Evolutionary conservation across 2,113 vertebrate genomes (phyloP).

Genomic region (Phasianus colchicus): DNA sequence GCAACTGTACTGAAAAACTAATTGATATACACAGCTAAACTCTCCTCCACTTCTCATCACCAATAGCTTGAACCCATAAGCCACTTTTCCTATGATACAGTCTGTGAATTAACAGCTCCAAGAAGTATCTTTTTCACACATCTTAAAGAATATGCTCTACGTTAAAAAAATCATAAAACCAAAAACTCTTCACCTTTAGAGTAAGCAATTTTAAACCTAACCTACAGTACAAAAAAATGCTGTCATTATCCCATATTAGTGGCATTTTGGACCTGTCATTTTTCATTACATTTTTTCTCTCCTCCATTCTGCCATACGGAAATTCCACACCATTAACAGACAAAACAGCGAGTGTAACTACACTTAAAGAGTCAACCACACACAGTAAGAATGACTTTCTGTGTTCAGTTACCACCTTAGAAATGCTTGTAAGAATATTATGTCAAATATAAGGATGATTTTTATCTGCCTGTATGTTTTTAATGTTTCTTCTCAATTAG

Average conservation of each 20-base stretch:
- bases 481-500: background rate
- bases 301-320: background rate
- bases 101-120: background rate
- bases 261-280: background rate
- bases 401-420: background rate
- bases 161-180: background rate
- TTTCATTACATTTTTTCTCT: background rate
- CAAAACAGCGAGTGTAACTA: background rate
- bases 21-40: background rate
- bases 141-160: background rate
- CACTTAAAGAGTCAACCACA: background rate
- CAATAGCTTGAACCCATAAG: background rate
- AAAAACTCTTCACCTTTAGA: background rate
- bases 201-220: background rate
- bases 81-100: background rate
- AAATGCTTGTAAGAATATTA: background rate
- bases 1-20: background rate
- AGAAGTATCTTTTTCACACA: background rate
- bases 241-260: background rate
- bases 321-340: background rate
- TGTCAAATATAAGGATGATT: background rate
- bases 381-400: background rate
- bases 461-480: background rate
- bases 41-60: background rate
- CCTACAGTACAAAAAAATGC: background rate